Base-by-base conservation (phyloP, 2,113 vertebrate genomes). In the Amphilophus citrinellus region DNA sequence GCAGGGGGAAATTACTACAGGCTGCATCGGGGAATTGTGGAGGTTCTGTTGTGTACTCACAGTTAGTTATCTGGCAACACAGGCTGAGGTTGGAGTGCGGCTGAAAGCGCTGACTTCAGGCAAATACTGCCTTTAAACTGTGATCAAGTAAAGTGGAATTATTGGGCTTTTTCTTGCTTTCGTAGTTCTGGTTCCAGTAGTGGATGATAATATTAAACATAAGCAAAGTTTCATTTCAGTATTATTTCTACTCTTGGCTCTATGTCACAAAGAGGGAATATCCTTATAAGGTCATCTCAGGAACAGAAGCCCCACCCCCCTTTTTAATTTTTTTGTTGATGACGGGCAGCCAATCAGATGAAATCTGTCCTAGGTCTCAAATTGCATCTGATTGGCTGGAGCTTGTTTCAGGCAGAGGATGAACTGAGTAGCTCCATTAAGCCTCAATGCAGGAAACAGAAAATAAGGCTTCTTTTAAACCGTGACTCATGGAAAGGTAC, bases 21-120 rank as follows among this genome's bases (percentile, higher is more conserved):
- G 91, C 83, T 83, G 60, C 85, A 84, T 88, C 8, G 17, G 87
- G 86, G 86, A 80, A 82, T 58, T 42, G 61, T 39, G 50, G 37
- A 76, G 62, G 61, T 75, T 76, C 65, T 80, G 83, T 39, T 87
- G 35, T 77, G 58, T 77, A 4, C 77, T 86, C 57, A 60, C 47
- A 37, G 61, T 76, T 37, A 53, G 68, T 85, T 76, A 84, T 73
- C 73, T 79, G 53, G 83, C 35, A 76, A 60, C 17, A n/a, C 24
- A n/a, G 35, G 56, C 13, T 44, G 11, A 9, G 61, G 47, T 61
- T 32, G 30, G 11, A 39, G 61, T 8, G 1, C 8, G 14, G 3
- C 8, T 83, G 27, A 63, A 62, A 76, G 30, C 14, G 8, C 3
- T 2, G 58, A 58, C 22, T 78, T 71, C 7, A 57, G 17, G 39